These are phyloP conservation scores for Ctenosaura bakeri DNA, from an alignment of 2,797 vertebrate genomes.

Conservation along the genomic window DNA sequence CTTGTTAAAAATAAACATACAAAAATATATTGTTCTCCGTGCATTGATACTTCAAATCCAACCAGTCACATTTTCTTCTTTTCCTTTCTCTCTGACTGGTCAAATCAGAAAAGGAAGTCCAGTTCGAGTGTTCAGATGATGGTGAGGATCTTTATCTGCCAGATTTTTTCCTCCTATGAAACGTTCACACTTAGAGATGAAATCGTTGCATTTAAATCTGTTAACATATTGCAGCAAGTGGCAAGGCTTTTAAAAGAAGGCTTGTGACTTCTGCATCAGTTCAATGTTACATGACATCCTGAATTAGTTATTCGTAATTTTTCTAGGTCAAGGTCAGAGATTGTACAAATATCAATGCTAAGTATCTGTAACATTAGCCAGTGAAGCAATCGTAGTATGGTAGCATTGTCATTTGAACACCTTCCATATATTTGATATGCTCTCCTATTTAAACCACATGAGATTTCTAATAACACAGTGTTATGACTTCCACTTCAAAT, in stretches of 20 bases:
- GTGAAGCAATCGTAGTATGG: slow-evolving; percentile 52
- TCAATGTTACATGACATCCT: slow-evolving; percentile 53
- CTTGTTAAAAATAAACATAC: slow-evolving; percentile 45
- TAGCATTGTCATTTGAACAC: slow-evolving; percentile 33
- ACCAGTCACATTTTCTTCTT: slow-evolving; percentile 76
- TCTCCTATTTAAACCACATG: slow-evolving; percentile 44
- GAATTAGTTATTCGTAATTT: slow-evolving; percentile 49
- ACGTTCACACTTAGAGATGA: slow-evolving; percentile 72
- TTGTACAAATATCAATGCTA: slow-evolving; percentile 48
- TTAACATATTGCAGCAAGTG: slow-evolving; percentile 62
- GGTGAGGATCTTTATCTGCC: slow-evolving; percentile 83
- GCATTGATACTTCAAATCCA: slow-evolving; percentile 73
- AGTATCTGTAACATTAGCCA: slow-evolving; percentile 67
- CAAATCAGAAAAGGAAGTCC: slow-evolving; percentile 88
- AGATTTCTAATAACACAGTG: slow-evolving; percentile 45
- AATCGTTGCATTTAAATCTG: slow-evolving; percentile 64
- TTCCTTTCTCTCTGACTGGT: slow-evolving; percentile 82
- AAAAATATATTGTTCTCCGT: slow-evolving; percentile 72
- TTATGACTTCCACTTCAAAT: not conserved
- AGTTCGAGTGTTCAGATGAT: slow-evolving; percentile 84
- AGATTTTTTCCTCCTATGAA: slow-evolving; percentile 76
- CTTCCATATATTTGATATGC: slow-evolving; percentile 44
- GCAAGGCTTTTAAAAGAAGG: slow-evolving; percentile 54
- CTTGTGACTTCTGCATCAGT: slow-evolving; percentile 61
- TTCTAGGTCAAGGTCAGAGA: slow-evolving; percentile 55